Base-by-base conservation (phyloP, 2,113 vertebrate species). In the Tautogolabrus adspersus region DNA sequence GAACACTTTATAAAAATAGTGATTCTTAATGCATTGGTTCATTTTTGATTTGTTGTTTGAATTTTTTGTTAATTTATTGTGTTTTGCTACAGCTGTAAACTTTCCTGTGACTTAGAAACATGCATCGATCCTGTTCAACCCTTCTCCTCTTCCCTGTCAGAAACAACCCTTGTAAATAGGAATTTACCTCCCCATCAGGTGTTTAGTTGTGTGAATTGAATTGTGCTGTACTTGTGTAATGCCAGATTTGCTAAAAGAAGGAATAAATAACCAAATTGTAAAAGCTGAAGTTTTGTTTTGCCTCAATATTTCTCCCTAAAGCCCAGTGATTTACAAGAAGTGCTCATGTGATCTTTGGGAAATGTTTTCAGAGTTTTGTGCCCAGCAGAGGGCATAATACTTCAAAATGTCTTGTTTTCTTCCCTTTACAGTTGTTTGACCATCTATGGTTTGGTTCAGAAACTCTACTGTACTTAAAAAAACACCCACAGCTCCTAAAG, bases 171-270 rank as follows among this genome's bases (percentile, higher is more conserved):
- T 93, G 91, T 91, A 93, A 89, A 91, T 92, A 91, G 68, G 23
- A 75, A 15, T 65, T 82, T 82, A 86, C 60, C 80, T 64, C 79
- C 84, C 49, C 7, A 8, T 85, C 64, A 54, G 86, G 75, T 86
- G 75, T 87, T 52, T 92, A 90, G 89, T 89, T 85, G 76, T 92
- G 92, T 93, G 86, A 92, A 84, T 73, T 93, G 86, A 92, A 84
- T 73, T 91, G 92, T 94, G 91, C 80, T 92, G 92, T 93, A 90
- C 84, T 84, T 84, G 72, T 89, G 83, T 92, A 88, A 89, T 87
- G 85, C 79, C 82, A 88, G 85, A 88, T 91, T 91, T 92, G 89
- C 84, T 79, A 82, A 90, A 87, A 81, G 75, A 70, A 87, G 62
- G 63, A 86, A 79, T 85, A 72, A 92, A 92, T 92, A 89, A 93